These are phyloP conservation scores for Copidosoma aretas DNA, from an alignment of 2,888 invertebrate genomes.

Conservation along the genomic window DNA sequence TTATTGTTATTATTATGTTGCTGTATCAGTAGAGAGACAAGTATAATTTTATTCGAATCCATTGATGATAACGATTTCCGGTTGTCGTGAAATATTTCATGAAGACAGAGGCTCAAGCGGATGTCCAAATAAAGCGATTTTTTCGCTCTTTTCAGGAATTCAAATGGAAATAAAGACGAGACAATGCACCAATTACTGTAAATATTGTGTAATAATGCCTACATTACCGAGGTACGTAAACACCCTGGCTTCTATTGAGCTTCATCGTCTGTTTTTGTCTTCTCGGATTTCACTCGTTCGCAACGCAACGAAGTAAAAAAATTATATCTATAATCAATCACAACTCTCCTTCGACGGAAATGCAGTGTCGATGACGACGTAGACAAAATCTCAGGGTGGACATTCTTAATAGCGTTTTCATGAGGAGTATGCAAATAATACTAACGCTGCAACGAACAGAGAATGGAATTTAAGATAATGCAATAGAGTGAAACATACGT, in stretches of 20 bases:
- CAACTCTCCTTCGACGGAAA: neutral
- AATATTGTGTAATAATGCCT: constrained; percentile 60
- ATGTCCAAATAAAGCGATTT: neutral
- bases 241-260: constrained; percentile 47
- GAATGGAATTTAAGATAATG: too few relatives aligned
- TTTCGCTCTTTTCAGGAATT: constrained; percentile 51
- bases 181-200: constrained; percentile 54
- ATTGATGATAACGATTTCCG: too few relatives aligned
- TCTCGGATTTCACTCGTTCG: constrained; percentile 21
- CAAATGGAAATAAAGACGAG: constrained; percentile 48
- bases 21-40: too few relatives aligned
- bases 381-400: neutral
- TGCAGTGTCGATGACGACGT: neutral
- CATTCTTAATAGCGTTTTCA: constrained; percentile 3
- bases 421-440: constrained; percentile 5
- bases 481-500: too few relatives aligned
- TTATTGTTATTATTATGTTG: too few relatives aligned
- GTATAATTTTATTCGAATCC: too few relatives aligned
- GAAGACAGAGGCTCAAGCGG: too few relatives aligned
- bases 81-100: too few relatives aligned
- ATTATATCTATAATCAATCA: too few relatives aligned
- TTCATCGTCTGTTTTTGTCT: constrained; percentile 18
- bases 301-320: neutral
- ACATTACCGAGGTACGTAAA: constrained; percentile 45
- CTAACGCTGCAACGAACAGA: neutral